Conservation (phyloP, 2,888 invertebrate species). For the Kuschelorhynchus macadamiae region DNA sequence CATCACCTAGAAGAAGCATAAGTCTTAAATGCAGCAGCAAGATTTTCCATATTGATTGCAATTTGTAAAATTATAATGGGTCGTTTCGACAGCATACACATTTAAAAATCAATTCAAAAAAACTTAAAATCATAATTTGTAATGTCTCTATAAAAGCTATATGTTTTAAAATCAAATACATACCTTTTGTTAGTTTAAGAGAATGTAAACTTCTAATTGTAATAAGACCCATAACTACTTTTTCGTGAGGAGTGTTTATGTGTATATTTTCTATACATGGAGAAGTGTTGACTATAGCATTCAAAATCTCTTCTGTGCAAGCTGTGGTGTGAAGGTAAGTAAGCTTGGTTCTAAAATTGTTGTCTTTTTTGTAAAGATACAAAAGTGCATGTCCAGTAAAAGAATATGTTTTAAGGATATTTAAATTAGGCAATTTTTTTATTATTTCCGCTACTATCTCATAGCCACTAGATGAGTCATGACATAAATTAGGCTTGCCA, state of each 20-base stretch:
- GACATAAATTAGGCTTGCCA: constrained; percentile 79
- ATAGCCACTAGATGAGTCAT: constrained; percentile 60
- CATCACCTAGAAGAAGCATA: constrained; percentile 24
- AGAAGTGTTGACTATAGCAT: constrained; percentile 74
- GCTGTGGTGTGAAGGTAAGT: constrained; percentile 78
- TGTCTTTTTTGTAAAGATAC: constrained; percentile 72
- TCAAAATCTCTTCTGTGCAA: constrained; percentile 74
- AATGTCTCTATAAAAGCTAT: too few relatives aligned
- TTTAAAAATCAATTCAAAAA: too few relatives aligned
- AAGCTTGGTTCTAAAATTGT: constrained; percentile 75
- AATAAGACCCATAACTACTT: constrained; percentile 71
- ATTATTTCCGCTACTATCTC: constrained; percentile 77
- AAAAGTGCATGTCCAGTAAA: constrained; percentile 77
- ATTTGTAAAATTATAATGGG: too few relatives aligned
- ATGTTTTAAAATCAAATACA: constrained; percentile 24
- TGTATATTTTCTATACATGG: constrained; percentile 77
- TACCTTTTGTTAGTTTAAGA: constrained; percentile 67
- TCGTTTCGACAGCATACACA: too few relatives aligned
- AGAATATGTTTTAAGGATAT: constrained; percentile 77
- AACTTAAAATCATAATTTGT: too few relatives aligned
- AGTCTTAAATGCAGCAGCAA: too few relatives aligned
- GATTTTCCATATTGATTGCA: too few relatives aligned
- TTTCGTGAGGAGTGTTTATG: constrained; percentile 70
- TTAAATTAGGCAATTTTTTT: constrained; percentile 75
- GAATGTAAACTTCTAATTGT: constrained; percentile 71